Base-by-base conservation (phyloP, 2,113 vertebrate species). In the Paraplagusia blochii region DNA sequence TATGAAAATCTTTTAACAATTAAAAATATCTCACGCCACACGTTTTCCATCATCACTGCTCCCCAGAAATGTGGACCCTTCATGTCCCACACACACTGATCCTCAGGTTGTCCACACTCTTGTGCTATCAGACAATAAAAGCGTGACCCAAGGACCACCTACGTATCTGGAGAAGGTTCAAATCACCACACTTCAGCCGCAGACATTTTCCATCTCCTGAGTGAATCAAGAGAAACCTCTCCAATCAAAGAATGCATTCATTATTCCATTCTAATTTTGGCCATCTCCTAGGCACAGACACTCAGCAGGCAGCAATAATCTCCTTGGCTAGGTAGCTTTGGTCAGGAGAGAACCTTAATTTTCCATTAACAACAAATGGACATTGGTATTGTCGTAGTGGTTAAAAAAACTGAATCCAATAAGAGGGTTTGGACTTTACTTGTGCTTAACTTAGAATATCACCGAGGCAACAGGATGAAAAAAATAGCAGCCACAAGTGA, bases 131-230 rank as follows among this genome's bases (percentile, higher is more conserved):
- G 54, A 66, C 63, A 68, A 60, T 65, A 44, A 49, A 48, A 36
- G 11, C 16, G 59, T 46, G 64, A 72, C 57, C 63, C 58, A 56
- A 34, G 52, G 79, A 47, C 38, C 16, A 42, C 8, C 8, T n/a
- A 13, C 36, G 16, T 50, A 62, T 59, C 42, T 11, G 2, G 0
- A 14, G 48, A 60, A 6, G 10, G 63, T 49, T 61, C 44, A 1
- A 39, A 72, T 79, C 68, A 45, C 45, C 0, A 0, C 11, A 46
- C n/a, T n/a, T n/a, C n/a, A n/a, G n/a, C n/a, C n/a, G n/a, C n/a
- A n/a, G n/a, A n/a, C n/a, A n/a, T n/a, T 34, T 52, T 44, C 53
- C 44, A 10, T 66, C 63, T 50, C 55, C 43, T 39, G 22, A 29
- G 4, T 2, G 22, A 44, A 46, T 18, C 45, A 4, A 1, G 6